A percentile compares a stretch with the other conserved stretches of the same genome.
Evolutionary conservation across 2,113 vertebrate species (phyloP).

Genomic region (Struthidea cinerea): DNA sequence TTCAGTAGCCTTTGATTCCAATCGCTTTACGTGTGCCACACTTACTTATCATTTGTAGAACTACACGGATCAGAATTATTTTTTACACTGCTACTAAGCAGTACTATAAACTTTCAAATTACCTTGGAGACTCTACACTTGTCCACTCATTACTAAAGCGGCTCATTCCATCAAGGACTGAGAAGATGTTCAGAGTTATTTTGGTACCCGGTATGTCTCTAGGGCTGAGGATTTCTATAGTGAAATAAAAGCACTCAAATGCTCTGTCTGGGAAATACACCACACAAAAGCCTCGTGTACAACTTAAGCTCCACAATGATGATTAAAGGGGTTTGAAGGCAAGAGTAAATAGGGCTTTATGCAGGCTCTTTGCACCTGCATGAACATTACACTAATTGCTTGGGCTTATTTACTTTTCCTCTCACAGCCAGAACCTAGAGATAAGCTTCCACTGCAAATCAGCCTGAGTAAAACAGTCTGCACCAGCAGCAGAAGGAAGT

Average conservation of each 20-base stretch:
- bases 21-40: background rate
- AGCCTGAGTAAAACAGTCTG: constrained; percentile 1
- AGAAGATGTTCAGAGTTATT: constrained; percentile 5
- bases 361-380: constrained; percentile 38
- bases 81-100: background rate
- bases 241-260: background rate
- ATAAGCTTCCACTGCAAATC: constrained; percentile 34
- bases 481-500: constrained; percentile 6
- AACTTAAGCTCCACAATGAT: background rate
- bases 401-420: constrained; percentile 42
- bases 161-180: background rate
- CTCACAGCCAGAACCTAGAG: constrained; percentile 22
- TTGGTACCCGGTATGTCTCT: background rate
- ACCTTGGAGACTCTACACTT: background rate
- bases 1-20: background rate
- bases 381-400: constrained; percentile 26
- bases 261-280: background rate
- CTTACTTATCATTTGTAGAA: background rate
- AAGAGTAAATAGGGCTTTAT: constrained; percentile 15
- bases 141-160: background rate
- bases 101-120: background rate
- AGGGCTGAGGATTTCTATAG: background rate
- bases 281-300: background rate
- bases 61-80: background rate
- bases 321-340: constrained; percentile 9